Evolutionary conservation across 2,113 vertebrate species (phyloP).

Genomic region (Raja brachyura): DNA sequence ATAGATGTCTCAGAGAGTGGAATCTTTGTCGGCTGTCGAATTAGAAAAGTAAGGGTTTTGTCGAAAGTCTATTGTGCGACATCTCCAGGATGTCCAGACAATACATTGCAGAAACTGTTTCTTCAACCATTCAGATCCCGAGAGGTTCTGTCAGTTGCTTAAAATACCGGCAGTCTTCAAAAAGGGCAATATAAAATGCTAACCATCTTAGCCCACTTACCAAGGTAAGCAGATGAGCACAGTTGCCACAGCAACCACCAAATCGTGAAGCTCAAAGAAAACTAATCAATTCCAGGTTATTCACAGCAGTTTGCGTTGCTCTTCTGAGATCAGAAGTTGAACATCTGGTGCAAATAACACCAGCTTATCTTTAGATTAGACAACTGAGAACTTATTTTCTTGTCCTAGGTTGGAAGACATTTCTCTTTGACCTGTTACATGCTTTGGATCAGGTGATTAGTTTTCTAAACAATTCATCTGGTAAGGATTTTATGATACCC

Average conservation of each 20-base stretch:
- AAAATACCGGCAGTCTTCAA: background rate
- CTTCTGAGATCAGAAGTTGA: background rate
- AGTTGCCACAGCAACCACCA: background rate
- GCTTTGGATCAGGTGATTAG: background rate
- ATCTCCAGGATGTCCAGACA: background rate
- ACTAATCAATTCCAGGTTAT: conserved; percentile 27
- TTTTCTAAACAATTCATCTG: conserved; percentile 1
- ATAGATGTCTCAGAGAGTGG: background rate
- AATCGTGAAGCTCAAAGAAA: background rate
- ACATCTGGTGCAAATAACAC: conserved; percentile 36
- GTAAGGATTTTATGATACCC: background rate
- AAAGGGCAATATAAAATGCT: background rate
- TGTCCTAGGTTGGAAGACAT: background rate
- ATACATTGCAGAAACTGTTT: background rate
- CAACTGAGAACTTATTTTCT: background rate
- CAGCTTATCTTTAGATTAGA: conserved; percentile 23
- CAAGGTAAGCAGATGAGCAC: background rate
- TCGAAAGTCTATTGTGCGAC: background rate
- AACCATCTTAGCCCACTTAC: background rate
- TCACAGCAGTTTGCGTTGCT: conserved; percentile 20
- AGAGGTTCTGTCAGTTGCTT: background rate
- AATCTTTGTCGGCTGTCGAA: background rate
- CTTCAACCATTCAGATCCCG: background rate
- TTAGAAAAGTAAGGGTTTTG: background rate
- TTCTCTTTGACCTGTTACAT: background rate